Conservation (phyloP, 2,113 vertebrate genomes). For the Colistium nudipinnis region DNA sequence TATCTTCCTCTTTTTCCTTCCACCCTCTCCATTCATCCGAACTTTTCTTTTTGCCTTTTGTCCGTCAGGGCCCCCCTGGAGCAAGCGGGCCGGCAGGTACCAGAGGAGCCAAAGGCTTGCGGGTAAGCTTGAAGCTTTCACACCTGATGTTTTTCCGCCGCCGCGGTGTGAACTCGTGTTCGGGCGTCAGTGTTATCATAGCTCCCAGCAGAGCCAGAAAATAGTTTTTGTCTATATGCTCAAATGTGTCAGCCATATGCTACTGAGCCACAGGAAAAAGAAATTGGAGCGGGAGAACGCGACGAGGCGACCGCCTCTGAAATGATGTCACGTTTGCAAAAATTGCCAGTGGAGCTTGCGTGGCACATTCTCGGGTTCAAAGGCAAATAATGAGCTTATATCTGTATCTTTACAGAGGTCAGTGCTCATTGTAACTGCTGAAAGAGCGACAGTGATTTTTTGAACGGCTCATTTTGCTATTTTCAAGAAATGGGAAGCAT, state of each 20-base stretch:
- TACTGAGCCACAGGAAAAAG: conserved; percentile 34
- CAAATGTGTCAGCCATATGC: conserved; percentile 1
- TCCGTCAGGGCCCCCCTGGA: conserved; percentile 87
- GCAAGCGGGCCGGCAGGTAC: conserved; percentile 84
- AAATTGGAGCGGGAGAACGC: conserved; percentile 17
- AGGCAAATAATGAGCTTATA: conserved; percentile 34
- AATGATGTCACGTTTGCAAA: conserved; percentile 55
- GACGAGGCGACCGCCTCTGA: conserved; percentile 43
- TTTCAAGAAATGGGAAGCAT: conserved; percentile 30
- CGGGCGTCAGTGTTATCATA: conserved; percentile 9
- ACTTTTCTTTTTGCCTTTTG: conserved; percentile 38
- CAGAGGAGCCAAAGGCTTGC: conserved; percentile 90
- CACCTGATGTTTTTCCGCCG: conserved; percentile 22
- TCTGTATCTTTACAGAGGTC: conserved; percentile 27
- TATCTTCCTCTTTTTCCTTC: conserved; percentile 34
- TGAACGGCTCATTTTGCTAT: conserved; percentile 32
- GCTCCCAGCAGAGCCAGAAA: too few species aligned
- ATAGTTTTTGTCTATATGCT: conserved; percentile 1
- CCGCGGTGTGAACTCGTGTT: conserved; percentile 10
- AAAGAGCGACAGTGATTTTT: conserved; percentile 33
- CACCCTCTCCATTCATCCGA: conserved; percentile 13
- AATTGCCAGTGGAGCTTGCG: conserved; percentile 21
- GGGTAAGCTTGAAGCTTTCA: conserved; percentile 82
- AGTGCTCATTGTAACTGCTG: conserved; percentile 44
- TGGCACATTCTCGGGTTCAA: conserved; percentile 19